Percentiles rank a stretch among this genome's conserved stretches.
These are phyloP conservation scores for Phodopus roborovskii DNA, from an alignment of 2,113 vertebrate genomes.

Conservation along the genomic window DNA sequence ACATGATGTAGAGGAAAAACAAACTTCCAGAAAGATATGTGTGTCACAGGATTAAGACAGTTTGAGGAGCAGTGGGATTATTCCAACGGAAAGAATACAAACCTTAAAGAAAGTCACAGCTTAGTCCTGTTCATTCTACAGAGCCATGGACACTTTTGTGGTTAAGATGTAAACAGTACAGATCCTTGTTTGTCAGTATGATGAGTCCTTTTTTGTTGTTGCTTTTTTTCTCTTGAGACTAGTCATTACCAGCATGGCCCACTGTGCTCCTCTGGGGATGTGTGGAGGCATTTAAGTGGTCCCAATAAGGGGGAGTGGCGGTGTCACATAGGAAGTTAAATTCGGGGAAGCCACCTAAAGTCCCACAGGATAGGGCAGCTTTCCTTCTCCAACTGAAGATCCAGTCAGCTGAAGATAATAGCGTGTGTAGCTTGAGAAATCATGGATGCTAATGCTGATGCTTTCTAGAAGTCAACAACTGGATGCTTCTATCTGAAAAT, in stretches of 20 bases:
- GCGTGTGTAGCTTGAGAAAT: not conserved
- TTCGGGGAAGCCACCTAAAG: not conserved
- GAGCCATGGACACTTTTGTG: not conserved
- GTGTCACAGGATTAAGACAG: not conserved
- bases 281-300: constrained; percentile 2
- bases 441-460: not conserved
- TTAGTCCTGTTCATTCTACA: not conserved
- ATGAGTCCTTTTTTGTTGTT: constrained; percentile 4
- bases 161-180: not conserved
- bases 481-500: not conserved
- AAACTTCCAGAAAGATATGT: not conserved
- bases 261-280: not conserved
- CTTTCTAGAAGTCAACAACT: not conserved
- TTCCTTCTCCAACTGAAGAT: not conserved
- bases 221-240: not conserved
- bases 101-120: not conserved
- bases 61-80: not conserved
- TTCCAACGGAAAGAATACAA: not conserved
- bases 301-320: not conserved
- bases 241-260: not conserved
- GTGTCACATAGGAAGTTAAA: not conserved
- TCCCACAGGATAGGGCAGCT: not conserved
- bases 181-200: not conserved
- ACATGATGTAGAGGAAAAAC: not conserved
- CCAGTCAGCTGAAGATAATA: too few relatives aligned